phyloP scores from a whole-genome alignment of 2,113 vertebrate genomes.

The Vulpes ferrilata region DNA sequence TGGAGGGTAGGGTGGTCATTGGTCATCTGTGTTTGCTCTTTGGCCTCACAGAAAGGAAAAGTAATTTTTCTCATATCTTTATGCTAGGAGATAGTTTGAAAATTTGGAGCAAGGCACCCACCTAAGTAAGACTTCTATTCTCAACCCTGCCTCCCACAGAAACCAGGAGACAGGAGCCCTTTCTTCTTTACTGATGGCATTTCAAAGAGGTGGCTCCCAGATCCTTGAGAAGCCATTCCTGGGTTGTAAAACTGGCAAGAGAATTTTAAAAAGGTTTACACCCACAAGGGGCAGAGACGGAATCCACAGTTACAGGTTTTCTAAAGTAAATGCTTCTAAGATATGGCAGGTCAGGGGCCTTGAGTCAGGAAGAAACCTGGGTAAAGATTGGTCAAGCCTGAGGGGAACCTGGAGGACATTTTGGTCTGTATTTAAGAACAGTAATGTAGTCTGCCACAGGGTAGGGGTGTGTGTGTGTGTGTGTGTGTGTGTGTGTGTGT shows the following conservation, averaged over 20 bases:
- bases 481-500: background rate
- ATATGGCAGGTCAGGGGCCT: background rate
- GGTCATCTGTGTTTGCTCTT: background rate
- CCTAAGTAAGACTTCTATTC: background rate
- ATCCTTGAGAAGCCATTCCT: background rate
- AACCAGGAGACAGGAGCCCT: background rate
- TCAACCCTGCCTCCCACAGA: background rate
- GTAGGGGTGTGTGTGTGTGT: background rate
- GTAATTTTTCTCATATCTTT: constrained; percentile 20
- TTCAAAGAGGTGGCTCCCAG: background rate
- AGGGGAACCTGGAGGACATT: background rate
- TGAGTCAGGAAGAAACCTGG: background rate
- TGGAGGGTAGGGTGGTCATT: background rate
- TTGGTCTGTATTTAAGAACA: background rate
- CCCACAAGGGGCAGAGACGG: background rate
- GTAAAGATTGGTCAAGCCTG: background rate
- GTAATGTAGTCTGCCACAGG: background rate
- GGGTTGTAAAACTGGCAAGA: background rate
- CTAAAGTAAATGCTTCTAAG: background rate
- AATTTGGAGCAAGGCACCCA: background rate
- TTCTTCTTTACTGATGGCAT: background rate
- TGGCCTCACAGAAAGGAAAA: background rate
- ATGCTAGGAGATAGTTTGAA: background rate
- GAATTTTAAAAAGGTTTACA: background rate
- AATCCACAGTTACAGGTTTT: background rate